A percentile compares a stretch with the other conserved stretches of the same genome.
phyloP scores from a whole-genome alignment of 35 echinoderm and acorn worm genomes.

The Acanthaster planci region DNA sequence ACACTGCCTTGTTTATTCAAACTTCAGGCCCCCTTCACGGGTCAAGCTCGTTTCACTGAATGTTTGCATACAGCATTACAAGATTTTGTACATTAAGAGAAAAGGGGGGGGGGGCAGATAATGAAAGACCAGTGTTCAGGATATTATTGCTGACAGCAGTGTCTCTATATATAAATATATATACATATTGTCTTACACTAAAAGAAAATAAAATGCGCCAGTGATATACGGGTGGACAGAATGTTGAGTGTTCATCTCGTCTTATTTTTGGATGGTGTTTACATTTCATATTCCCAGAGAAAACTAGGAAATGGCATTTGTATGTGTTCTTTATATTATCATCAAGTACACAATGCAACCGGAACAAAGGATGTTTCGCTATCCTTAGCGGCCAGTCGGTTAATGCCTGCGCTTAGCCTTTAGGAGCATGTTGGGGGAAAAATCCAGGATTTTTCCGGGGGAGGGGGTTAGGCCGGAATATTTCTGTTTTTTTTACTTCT shows the following conservation, averaged over 20 bases:
- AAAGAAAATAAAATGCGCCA: conserved; percentile 15
- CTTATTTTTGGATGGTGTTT: neutral
- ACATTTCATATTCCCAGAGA: no score
- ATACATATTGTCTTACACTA: conserved; percentile 21
- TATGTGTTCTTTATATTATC: no score
- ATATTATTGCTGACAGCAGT: neutral
- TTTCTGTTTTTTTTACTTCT: no score
- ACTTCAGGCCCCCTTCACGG: neutral
- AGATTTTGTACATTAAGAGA: neutral
- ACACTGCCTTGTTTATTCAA: conserved; percentile 11
- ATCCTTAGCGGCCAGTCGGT: no score
- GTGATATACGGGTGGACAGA: conserved; percentile 22
- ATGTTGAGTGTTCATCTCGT: neutral
- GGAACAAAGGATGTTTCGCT: no score
- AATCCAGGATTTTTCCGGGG: no score
- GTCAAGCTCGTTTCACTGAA: neutral
- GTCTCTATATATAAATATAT: conserved; percentile 22
- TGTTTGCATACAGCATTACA: conserved; percentile 17
- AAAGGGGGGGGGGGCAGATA: neutral
- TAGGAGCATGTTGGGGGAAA: no score
- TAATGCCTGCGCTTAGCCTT: no score
- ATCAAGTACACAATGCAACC: no score
- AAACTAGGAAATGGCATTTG: no score
- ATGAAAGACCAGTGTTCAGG: neutral
- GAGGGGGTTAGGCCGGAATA: no score